Base-by-base conservation (phyloP, 2,797 vertebrate species). In the Mormyrus hasselquistii region DNA sequence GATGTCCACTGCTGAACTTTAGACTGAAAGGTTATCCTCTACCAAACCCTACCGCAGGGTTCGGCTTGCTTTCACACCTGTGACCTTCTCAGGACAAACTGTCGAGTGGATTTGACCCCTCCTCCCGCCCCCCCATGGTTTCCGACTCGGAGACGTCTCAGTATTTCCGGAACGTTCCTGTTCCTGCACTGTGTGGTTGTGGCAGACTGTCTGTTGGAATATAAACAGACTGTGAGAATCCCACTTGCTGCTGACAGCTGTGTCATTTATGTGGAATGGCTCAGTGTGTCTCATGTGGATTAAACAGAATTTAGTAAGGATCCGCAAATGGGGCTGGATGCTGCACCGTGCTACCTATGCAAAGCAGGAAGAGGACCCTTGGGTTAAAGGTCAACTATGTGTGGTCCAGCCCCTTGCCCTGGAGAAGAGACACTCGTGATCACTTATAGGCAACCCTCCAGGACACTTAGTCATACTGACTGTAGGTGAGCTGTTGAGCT, bases 391-490 rank as follows among this genome's bases (percentile, higher is more conserved):
- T 87, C 29, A 55, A 38, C 22, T 86, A 14, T 47, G 16, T 47
- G 5, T 53, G 25, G 53, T 85, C 79, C 14, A 29, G n/a, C 19
- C 53, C 89, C 85, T 10, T 41, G 34, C 10, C 53, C 89, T 90
- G 73, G 89, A 90, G 86, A 91, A 53, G 44, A 73, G 34, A 73
- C 65, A 16, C 65, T 73, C 29, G 2, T 69, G 65, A 53, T 69
- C 86, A 83, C 73, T n/a, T 87, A 47, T n/a, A n/a, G 69, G 16
- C 84, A 85, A 25, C 47, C 49, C 22, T 85, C 47, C 14, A 41
- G 10, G 55, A 65, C 14, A 83, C 84, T 89, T 50, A 49, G 86
- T 89, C 90, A 90, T 91, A 93, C 92, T 92, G 92, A 93, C 7
- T 79, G 90, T 62, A 89, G 49, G 79, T 38, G 87, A 53, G 92